A percentile compares a stretch with the other conserved stretches of the same genome.
phyloP scores from a whole-genome alignment of 37 sponge, comb jelly and placozoan genomes.

The Cladorhizidae sp. region DNA sequence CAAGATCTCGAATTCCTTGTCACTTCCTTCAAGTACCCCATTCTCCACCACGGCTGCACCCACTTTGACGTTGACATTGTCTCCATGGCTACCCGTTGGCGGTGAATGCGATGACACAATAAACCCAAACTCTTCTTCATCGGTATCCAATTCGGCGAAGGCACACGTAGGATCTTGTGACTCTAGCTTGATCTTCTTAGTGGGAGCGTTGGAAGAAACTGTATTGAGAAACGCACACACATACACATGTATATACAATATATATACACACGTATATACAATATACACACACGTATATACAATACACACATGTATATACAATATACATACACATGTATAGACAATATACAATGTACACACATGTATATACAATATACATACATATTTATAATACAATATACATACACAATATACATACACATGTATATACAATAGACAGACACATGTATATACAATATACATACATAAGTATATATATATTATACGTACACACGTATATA shows the following conservation, averaged over 20 bases:
- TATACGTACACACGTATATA: too few species aligned
- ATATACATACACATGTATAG: too few species aligned
- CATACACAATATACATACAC: too few species aligned
- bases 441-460: too few species aligned
- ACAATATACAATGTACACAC: too few species aligned
- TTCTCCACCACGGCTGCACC: background rate
- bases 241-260: background rate
- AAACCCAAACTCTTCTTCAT: conserved; percentile 13
- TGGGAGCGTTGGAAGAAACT: background rate
- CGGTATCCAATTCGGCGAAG: background rate
- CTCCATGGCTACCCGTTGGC: background rate
- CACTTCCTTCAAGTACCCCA: background rate
- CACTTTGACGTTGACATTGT: conserved; percentile 3
- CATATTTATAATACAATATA: too few species aligned
- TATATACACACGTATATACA: too few species aligned
- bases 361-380: too few species aligned
- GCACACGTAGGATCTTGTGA: conserved; percentile 1
- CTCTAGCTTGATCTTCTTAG: conserved; percentile 43
- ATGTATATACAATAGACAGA: too few species aligned
- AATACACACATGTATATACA: too few species aligned
- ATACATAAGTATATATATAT: too few species aligned
- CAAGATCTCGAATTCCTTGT: background rate
- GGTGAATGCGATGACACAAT: background rate
- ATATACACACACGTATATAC: too few species aligned
- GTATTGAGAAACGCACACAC: background rate